Percentiles rank a stretch among this genome's conserved stretches.
phyloP scores from a whole-genome alignment of 2,113 vertebrate genomes.

The human (Homo sapiens) region GRCh38 chr16:72237001-72237500 shows the following conservation, averaged over 20 bases:
- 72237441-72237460: not conserved
- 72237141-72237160: not conserved
- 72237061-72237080: not conserved
- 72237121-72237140: not conserved
- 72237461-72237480: not conserved
- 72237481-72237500: not conserved
- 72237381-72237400: not conserved
- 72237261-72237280: not conserved
- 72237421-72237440: not conserved
- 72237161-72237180: not conserved
- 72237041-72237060: not conserved
- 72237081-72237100: not conserved
- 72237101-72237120: not conserved
- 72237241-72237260: not conserved
- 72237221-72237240: not conserved
- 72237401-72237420: not conserved
- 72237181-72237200: slow-evolving; percentile 28
- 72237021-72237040: not conserved
- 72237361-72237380: not conserved
- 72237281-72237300: not conserved
- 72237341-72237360: slow-evolving; percentile 35
- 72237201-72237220: not conserved
- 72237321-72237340: not conserved
- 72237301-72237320: not conserved
- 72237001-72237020: not conserved